A percentile compares a stretch with the other conserved stretches of the same genome.
Conservation (phyloP, 2,113 vertebrate genomes). For the Merops nubicus region DNA sequence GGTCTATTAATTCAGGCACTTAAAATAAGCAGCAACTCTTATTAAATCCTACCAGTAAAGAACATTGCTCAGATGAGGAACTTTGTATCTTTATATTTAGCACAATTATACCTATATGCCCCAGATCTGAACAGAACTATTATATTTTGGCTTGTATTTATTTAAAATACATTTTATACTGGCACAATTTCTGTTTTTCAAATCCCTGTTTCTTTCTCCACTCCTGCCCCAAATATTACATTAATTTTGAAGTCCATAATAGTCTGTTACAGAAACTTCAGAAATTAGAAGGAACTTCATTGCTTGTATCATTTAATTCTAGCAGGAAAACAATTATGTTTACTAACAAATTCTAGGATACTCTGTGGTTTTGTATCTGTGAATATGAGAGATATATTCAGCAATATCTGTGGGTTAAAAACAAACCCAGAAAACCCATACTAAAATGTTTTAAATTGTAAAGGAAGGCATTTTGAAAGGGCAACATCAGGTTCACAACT, state of each 20-base stretch:
- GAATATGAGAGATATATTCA: background rate
- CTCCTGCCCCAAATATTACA: background rate
- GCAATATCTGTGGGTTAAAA: background rate
- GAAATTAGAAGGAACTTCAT: background rate
- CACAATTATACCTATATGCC: background rate
- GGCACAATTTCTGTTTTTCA: background rate
- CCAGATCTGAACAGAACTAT: background rate
- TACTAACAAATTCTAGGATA: background rate
- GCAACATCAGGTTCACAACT: background rate
- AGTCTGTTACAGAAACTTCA: background rate
- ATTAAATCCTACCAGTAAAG: background rate
- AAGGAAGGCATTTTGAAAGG: background rate
- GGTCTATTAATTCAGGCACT: background rate
- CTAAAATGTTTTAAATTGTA: background rate
- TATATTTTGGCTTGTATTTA: background rate
- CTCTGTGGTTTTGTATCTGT: background rate
- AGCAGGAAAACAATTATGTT: background rate
- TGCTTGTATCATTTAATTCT: background rate
- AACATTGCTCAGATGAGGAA: background rate
- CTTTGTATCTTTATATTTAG: background rate
- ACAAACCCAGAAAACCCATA: background rate
- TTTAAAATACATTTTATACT: background rate
- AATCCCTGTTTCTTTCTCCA: background rate
- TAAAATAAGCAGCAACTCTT: background rate
- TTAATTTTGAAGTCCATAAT: background rate